Evolutionary conservation across 2,888 invertebrate genomes (phyloP), one percentile per base, ranked within the genome.

Genomic region (Trichogramma dendrolimi): DNA sequence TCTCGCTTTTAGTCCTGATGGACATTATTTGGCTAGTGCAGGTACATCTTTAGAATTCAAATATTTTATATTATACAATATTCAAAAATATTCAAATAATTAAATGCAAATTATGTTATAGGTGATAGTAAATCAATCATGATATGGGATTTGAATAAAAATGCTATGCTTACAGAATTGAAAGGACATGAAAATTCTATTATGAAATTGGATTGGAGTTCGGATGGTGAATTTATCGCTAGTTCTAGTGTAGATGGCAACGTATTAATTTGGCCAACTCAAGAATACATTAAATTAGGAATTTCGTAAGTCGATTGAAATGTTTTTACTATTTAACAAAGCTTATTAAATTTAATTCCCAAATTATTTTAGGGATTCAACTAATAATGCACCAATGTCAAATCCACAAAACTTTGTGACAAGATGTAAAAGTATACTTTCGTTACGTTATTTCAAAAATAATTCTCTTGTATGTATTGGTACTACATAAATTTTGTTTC

Each of bases 1-100:
- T 60, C 80, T 96, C 61, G 87, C 89, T 39, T 96, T 95, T 81
- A 91, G 93, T 75, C 91, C 92, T 0, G 85, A 89, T 73, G 96
- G 96, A 51, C 86, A 89, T 73, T 87, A 87, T 76, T 81, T 96
- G 59, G 94, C 94, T 8, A 91, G 90, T 68, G 92, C 90, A 46
- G 94, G 92, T 89, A 79, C 75, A 67, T 63, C 52, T 42, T 61
- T 47, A 41, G 14, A 40, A 27, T 27, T 27, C 27, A 52, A 27
- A 53, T 11, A 6, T 8, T 8, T 42, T 40, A 42, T 49, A 53
- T 42, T 46, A 43, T 47, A 0, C 11, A 39, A 61, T 61, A 40
- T 46, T 49, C 51, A 27, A 27, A 4, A 6, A 4, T 14, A 55
- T 60, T 43, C 11, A 52, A 42, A 52, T n/a, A 56, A 60, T 27